Percentiles rank a stretch among this genome's conserved stretches.
These are phyloP conservation scores for Zygothrica quintamaculata DNA, from an alignment of 2,888 invertebrate genomes.

Conservation along the genomic window DNA sequence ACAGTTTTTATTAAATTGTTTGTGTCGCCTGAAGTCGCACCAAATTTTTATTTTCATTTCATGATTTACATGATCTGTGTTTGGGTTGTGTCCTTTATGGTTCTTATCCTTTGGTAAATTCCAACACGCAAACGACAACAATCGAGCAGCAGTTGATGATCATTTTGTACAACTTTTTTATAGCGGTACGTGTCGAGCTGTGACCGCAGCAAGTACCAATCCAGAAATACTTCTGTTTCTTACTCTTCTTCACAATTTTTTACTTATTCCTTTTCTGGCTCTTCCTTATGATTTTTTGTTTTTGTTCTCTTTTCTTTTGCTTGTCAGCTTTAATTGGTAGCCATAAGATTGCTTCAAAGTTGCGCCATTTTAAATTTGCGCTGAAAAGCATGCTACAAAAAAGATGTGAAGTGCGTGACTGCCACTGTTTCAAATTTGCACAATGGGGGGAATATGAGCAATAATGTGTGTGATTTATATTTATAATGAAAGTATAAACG, in stretches of 20 bases:
- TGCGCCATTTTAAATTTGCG: conserved; percentile 36
- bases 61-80: conserved; percentile 71
- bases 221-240: no score
- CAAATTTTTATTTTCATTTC: conserved; percentile 74
- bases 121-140: conserved; percentile 31
- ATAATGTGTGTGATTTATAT: no score
- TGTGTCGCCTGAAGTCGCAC: conserved; percentile 63
- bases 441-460: no score
- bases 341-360: conserved; percentile 34
- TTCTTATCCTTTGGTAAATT: conserved; percentile 21
- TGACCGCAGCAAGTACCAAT: conserved; percentile 9
- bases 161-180: conserved; percentile 52
- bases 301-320: conserved; percentile 4
- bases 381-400: conserved; percentile 34
- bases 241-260: conserved; percentile 16
- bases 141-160: conserved; percentile 31
- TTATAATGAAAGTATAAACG: no score
- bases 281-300: no score
- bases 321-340: conserved; percentile 51
- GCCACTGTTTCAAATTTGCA: no score
- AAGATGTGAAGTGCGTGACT: neutral
- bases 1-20: conserved; percentile 81
- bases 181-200: conserved; percentile 40
- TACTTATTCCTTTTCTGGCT: neutral
- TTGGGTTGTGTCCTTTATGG: conserved; percentile 27